These are phyloP conservation scores for Butorides virescens DNA, from an alignment of 2,113 vertebrate species.

Conservation along the genomic window DNA sequence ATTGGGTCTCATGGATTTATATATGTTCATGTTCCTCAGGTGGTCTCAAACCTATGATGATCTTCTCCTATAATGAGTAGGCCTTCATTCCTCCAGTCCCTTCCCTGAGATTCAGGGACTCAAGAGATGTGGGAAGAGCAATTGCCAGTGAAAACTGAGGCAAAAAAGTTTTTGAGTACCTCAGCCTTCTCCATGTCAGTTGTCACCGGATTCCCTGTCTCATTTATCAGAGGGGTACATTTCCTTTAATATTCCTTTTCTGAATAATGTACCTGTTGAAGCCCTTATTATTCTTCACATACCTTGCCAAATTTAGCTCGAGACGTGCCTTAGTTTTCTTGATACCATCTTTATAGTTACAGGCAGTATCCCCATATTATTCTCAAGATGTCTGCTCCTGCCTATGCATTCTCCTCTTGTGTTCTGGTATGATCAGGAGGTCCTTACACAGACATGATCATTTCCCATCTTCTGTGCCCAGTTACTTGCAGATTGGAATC, in stretches of 20 bases:
- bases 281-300: background rate
- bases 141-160: background rate
- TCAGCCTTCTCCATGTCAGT: background rate
- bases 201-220: background rate
- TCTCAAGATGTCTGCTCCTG: accelerated
- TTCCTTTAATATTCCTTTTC: background rate
- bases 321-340: background rate
- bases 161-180: background rate
- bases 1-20: no score
- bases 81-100: background rate
- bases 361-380: background rate
- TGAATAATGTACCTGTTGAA: background rate
- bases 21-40: background rate
- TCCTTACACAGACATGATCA: background rate
- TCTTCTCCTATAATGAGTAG: background rate
- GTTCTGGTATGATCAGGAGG: background rate
- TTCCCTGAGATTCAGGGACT: background rate
- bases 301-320: background rate
- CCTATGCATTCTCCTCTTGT: no score
- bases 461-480: background rate
- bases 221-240: background rate
- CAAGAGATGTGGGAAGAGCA: background rate
- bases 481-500: accelerated
- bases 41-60: background rate
- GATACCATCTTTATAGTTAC: background rate